phyloP scores from a whole-genome alignment of 2,888 invertebrate genomes.

The Zaprionus obscuricornis region DNA sequence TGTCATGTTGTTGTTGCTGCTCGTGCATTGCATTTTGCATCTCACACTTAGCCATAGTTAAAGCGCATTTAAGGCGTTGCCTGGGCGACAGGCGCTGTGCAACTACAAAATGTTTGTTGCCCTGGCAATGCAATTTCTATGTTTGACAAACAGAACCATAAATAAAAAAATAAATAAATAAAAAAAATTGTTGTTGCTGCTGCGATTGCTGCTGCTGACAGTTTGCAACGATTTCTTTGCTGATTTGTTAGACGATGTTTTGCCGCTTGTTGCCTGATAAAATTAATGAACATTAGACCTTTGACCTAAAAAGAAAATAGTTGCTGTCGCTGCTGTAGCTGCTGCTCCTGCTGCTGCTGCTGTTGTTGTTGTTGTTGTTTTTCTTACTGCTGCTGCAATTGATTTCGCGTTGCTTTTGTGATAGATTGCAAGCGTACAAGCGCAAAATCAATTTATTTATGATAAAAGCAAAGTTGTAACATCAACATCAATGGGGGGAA shows the following conservation, averaged over 20 bases:
- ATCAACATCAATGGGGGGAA: conserved; percentile 8
- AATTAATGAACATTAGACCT: conserved; percentile 69
- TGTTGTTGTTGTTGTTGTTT: conserved; percentile 11
- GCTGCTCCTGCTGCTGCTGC: conserved; percentile 10
- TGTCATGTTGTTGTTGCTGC: not conserved
- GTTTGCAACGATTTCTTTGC: conserved; percentile 58
- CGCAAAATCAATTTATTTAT: conserved; percentile 60
- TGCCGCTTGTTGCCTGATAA: conserved; percentile 46
- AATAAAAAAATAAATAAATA: conserved; percentile 35
- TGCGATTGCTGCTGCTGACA: conserved; percentile 49
- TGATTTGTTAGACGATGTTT: conserved; percentile 37
- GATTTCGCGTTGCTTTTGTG: conserved; percentile 38
- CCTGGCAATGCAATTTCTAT: conserved; percentile 60
- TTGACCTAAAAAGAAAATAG: conserved; percentile 56
- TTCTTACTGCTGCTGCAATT: conserved; percentile 32
- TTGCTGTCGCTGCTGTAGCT: no score
- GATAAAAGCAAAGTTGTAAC: conserved; percentile 24
- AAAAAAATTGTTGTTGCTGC: conserved; percentile 1
- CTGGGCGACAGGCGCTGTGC: not conserved
- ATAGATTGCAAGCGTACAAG: conserved; percentile 36
- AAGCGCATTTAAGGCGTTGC: not conserved
- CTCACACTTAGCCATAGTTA: conserved; percentile 14
- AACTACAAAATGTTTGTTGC: conserved; percentile 15
- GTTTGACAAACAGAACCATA: conserved; percentile 53
- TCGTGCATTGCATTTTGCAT: conserved; percentile 38